phyloP scores from a whole-genome alignment of 2,113 vertebrate genomes.

The Eretmochelys imbricata region DNA sequence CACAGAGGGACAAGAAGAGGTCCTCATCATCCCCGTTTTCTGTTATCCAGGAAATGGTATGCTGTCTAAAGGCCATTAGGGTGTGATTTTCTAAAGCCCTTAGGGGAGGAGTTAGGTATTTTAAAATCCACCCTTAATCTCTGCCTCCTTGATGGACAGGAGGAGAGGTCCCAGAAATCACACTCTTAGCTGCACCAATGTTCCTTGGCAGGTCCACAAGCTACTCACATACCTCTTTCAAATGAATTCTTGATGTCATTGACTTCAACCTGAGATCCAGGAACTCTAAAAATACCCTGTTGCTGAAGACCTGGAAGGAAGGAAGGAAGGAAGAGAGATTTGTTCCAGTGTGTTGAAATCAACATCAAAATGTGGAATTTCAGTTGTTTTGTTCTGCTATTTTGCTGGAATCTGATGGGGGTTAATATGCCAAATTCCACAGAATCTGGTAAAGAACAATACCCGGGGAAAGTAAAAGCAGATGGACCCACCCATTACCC shows the following conservation, averaged over 20 bases:
- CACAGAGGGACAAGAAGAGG: background rate
- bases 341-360: too few species aligned
- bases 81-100: background rate
- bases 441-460: background rate
- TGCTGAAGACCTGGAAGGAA: constrained; percentile 92
- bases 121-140: fast-evolving
- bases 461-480: fast-evolving
- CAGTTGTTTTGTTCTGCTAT: background rate
- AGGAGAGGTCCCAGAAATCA: background rate
- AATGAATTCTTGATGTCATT: constrained; percentile 99
- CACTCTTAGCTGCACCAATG: background rate
- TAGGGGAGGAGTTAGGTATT: background rate
- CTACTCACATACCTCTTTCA: constrained; percentile 95
- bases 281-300: constrained; percentile 97
- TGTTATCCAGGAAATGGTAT: background rate
- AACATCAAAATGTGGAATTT: background rate
- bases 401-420: background rate
- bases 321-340: background rate
- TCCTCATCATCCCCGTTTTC: background rate
- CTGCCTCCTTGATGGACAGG: background rate
- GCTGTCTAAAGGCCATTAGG: background rate
- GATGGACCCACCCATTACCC: fast-evolving
- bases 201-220: constrained; percentile 53
- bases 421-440: background rate
- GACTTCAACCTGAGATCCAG: constrained; percentile 98